Base-by-base conservation (phyloP, 37 sponge, comb jelly and placozoan genomes). In the Beroe forskalii region DNA sequence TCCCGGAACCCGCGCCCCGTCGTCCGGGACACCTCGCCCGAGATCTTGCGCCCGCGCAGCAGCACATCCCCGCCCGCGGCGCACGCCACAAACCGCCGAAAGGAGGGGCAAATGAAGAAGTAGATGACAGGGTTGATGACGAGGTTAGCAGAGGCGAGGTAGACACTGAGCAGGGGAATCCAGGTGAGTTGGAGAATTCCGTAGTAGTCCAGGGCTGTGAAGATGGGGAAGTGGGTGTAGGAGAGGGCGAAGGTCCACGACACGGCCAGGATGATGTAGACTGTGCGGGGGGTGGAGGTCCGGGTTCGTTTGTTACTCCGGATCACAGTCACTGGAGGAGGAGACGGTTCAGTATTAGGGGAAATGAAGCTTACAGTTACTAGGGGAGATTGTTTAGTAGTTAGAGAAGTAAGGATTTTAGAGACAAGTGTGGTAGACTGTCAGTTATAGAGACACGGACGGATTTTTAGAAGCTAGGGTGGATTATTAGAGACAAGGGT, bases 131-230 rank as follows among this genome's bases (percentile, higher is more conserved):
- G 86, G 86, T 80, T 80, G 8, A 80, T 80, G 43, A 80, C 35
- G 48, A 80, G 86, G 86, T 80, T 80, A 25, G 86, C 86, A 9
- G 55, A 44, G 86, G 86, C n/a, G 43, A 80, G 37, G 55, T 80
- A 80, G 55, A 80, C n/a, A 6, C 30, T 30, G 1, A 80, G 86
- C 14, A 80, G 28, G 23, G 38, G 38, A 42, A 80, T 80, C 86
- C 86, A 80, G 23, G 86, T 32, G 2, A 22, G 55, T 6, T 80
- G n/a, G 1, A 44, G 28, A 24, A 80, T 40, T 1, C 35, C 55
- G 55, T 80, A 80, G 55, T 80, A 80, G 8, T 80, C 22, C 55
- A 80, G 86, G 28, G 86, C 86, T 41, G 86, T 80, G 48, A 80
- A 80, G 55, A 80, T 17, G 40, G 86, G 86, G 48, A 80, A 80